These are phyloP conservation scores for Hydrozoanthus gracilis DNA, from an alignment of 92 coral and sea anemone species.

Conservation along the genomic window DNA sequence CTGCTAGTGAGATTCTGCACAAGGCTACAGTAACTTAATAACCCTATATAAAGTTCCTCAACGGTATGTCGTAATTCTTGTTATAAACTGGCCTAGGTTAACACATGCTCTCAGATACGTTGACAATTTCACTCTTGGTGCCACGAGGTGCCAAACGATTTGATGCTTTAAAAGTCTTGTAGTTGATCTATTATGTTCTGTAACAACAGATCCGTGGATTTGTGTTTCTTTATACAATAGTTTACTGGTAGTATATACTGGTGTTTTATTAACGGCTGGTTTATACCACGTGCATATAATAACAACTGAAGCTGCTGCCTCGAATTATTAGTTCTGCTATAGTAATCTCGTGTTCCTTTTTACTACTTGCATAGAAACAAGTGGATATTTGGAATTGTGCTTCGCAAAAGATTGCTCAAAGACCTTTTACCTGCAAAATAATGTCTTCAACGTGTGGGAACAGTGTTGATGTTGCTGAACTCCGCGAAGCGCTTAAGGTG, in stretches of 20 bases:
- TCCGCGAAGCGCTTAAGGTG: conserved; percentile 19
- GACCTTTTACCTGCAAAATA: not conserved
- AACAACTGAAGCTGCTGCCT: not conserved
- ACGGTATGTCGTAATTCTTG: too few species aligned
- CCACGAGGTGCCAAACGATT: not conserved
- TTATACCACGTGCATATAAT: not conserved
- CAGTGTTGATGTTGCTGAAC: not conserved
- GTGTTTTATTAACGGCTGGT: not conserved
- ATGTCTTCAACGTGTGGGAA: not conserved
- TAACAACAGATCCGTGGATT: not conserved
- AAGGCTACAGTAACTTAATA: too few species aligned
- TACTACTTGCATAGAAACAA: conserved; percentile 1
- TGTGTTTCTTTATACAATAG: not conserved
- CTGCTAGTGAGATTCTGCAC: too few species aligned
- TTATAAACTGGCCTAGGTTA: too few species aligned
- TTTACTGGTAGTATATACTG: not conserved
- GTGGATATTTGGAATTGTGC: not conserved
- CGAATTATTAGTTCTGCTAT: not conserved
- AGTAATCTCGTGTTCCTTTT: not conserved
- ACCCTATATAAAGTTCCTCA: too few species aligned
- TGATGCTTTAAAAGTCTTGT: not conserved
- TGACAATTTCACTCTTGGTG: not conserved
- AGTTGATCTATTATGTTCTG: not conserved
- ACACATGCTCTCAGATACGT: too few species aligned
- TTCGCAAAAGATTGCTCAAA: not conserved